Evolutionary conservation across 1,140 invertebrate species (phyloP).

Genomic region (Drosophila suzukii): DNA sequence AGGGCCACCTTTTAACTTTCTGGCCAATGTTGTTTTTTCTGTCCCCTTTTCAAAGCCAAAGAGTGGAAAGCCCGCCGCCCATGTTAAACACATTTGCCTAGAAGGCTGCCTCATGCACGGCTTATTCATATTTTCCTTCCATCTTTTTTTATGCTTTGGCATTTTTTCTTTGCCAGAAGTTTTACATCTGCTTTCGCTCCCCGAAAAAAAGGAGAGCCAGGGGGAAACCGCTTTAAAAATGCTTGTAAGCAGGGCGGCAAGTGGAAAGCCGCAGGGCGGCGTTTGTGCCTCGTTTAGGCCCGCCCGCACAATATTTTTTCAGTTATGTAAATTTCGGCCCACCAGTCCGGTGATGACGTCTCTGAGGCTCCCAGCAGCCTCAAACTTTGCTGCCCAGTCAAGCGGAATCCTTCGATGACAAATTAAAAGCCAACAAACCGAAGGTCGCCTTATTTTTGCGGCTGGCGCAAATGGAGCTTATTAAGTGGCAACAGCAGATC

Average conservation of each 20-base stretch:
- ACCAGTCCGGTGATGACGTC: constrained; percentile 28
- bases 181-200: constrained; percentile 51
- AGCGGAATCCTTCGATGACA: constrained; percentile 44
- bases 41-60: constrained; percentile 17
- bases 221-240: constrained; percentile 50
- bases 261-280: constrained; percentile 50
- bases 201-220: constrained; percentile 14
- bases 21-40: constrained; percentile 37
- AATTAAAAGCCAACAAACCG: constrained; percentile 50
- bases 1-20: constrained; percentile 53
- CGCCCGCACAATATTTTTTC: constrained; percentile 55
- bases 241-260: constrained; percentile 47
- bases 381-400: constrained; percentile 29
- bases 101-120: constrained; percentile 49
- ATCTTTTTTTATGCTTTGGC: constrained; percentile 10
- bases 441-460: constrained; percentile 35
- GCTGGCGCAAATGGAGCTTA: constrained; percentile 48
- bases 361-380: constrained; percentile 12
- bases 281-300: constrained; percentile 55
- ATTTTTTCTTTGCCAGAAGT: constrained; percentile 37
- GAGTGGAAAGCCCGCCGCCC: constrained; percentile 22
- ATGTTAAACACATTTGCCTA: constrained; percentile 61
- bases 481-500: constrained; percentile 48
- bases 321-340: constrained; percentile 53
- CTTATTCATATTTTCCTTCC: constrained; percentile 53